Conservation (phyloP, 2,113 vertebrate genomes). For the Podarcis muralis region DNA sequence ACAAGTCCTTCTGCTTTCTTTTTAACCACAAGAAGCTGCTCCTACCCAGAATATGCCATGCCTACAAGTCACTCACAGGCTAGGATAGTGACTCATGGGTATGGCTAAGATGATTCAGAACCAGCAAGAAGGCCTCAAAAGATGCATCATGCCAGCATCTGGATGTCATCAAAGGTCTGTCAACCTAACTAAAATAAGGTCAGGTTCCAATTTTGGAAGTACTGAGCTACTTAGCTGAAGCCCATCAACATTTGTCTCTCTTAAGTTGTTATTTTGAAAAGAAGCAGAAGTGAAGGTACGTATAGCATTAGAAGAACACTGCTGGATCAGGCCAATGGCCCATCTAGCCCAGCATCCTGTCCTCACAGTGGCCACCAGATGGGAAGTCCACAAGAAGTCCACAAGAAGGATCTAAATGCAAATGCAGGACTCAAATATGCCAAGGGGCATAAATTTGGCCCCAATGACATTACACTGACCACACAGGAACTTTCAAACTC, state of each 20-base stretch:
- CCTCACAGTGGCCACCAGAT: too few species aligned
- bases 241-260: background rate
- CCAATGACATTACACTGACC: background rate
- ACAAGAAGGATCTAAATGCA: too few species aligned
- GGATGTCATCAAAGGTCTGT: slow-evolving; percentile 23
- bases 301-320: too few species aligned
- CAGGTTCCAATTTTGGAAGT: slow-evolving; percentile 52
- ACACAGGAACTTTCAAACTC: background rate
- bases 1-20: background rate
- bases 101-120: slow-evolving; percentile 6
- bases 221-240: slow-evolving; percentile 13
- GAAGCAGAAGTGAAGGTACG: too few species aligned
- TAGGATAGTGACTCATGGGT: background rate
- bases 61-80: slow-evolving; percentile 16
- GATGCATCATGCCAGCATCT: slow-evolving; percentile 44
- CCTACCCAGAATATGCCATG: background rate
- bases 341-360: too few species aligned
- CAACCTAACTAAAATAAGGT: slow-evolving; percentile 18
- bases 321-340: too few species aligned
- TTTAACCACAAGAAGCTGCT: slow-evolving; percentile 21
- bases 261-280: too few species aligned
- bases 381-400: too few species aligned
- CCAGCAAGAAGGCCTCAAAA: background rate
- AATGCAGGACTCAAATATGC: background rate
- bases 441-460: background rate